A percentile compares a stretch with the other conserved stretches of the same genome.
These are phyloP conservation scores for Heterocephalus glaber DNA, from an alignment of 2,113 vertebrate species.

Conservation along the genomic window DNA sequence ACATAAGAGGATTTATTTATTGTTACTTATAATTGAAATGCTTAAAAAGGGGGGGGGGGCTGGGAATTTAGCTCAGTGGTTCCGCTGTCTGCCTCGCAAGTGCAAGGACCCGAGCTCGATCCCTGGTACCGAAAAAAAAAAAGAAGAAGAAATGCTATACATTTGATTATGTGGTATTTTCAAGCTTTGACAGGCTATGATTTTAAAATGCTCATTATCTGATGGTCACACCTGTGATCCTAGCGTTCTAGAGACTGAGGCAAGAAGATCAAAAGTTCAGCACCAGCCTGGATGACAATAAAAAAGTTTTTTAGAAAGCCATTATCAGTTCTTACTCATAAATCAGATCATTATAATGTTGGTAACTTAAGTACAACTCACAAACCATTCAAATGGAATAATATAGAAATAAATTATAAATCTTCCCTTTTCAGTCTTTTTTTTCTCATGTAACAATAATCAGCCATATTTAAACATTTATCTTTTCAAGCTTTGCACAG, in stretches of 20 bases:
- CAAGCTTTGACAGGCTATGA: slow-evolving; percentile 36
- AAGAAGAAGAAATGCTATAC: not conserved
- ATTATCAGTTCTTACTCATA: slow-evolving; percentile 38
- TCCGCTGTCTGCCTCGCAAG: too few species aligned
- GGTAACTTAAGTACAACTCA: not conserved
- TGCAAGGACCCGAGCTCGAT: too few species aligned
- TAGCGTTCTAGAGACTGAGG: not conserved
- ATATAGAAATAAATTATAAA: slow-evolving; percentile 38
- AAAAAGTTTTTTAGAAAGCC: not conserved
- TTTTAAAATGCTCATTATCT: not conserved
- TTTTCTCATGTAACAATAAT: slow-evolving; percentile 38
- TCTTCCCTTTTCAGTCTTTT: not conserved
- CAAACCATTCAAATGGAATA: not conserved
- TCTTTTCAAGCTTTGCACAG: not conserved
- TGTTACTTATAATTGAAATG: not conserved
- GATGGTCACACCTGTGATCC: not conserved
- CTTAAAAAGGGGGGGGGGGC: too few species aligned
- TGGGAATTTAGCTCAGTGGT: too few species aligned
- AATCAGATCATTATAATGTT: slow-evolving; percentile 14
- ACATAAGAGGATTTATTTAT: not conserved
- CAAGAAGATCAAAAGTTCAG: not conserved
- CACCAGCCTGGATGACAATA: not conserved
- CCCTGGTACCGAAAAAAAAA: too few species aligned
- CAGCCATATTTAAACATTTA: slow-evolving; percentile 20
- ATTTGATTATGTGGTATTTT: slow-evolving; percentile 43